Evolutionary conservation across 2,888 invertebrate genomes (phyloP), one percentile per base, ranked within the genome.

Genomic region (Pardosa pseudoannulata): DNA sequence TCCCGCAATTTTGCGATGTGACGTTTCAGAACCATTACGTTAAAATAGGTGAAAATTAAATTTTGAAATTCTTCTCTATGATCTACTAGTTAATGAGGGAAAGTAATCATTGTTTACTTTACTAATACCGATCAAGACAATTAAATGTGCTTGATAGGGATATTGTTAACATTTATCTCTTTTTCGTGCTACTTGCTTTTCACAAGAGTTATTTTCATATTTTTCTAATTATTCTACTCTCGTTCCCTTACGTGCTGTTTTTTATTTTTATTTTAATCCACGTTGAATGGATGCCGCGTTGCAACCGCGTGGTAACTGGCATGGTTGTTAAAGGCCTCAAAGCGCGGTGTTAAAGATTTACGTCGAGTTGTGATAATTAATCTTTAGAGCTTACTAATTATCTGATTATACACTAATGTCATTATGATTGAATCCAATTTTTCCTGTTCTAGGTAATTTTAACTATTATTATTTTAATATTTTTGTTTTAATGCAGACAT

Each of bases 251-350:
- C 36, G 19, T 62, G 6, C 9, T 19, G 11, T 27, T 13, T 62
- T 62, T 62, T 62, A 19, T 62, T 62, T 19, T 62, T 11, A 62
- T 65, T 11, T 65, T n/a, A 72, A 80, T 80, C 80, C 80, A 80
- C 80, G 80, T 80, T 80, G 72, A 72, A 50, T 31, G 50, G 50
- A 65, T 80, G 80, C 80, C 80, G 80, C 80, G 80, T 80, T 50
- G 80, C 67, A 73, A 23, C 80, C 73, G 73, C 72, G 72, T 73
- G 80, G 80, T 80, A n/a, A n/a, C n/a, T n/a, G 62, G 29, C 23
- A 62, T 50, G 50, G 19, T 29, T 41, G 19, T 50, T 41, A 31
- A 41, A 50, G 11, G 27, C 46, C 32, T 36, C 13, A 62, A 13
- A n/a, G 64, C 32, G 23, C 50, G 16, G 80, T 80, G 70, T 73